phyloP scores from a whole-genome alignment of 2,113 vertebrate species.

The Saguinus imperator region DNA sequence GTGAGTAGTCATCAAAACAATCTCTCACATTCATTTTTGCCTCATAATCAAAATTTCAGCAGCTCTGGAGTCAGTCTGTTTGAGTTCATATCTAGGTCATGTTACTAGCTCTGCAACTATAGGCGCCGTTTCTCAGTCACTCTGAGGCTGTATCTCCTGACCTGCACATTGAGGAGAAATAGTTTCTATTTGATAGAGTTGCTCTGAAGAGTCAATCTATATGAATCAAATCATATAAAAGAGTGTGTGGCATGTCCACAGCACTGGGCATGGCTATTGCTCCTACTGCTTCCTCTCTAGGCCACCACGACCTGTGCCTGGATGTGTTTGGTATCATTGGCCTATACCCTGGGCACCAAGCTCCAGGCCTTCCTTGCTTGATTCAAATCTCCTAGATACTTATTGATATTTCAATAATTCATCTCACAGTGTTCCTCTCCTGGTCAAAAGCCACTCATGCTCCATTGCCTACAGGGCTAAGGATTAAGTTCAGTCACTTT shows the following conservation, averaged over 20 bases:
- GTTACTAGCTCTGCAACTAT: neutral
- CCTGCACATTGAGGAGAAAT: neutral
- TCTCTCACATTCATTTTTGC: neutral
- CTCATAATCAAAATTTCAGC: neutral
- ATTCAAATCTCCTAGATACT: neutral
- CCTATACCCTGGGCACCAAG: neutral
- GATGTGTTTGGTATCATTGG: fast-evolving
- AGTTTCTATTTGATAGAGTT: neutral
- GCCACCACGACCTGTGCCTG: fast-evolving
- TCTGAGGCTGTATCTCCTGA: neutral
- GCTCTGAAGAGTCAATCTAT: neutral
- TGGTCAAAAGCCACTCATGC: neutral
- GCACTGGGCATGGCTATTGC: neutral
- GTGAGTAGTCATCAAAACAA: neutral
- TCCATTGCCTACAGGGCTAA: neutral
- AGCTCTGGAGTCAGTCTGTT: neutral
- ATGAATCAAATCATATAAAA: neutral
- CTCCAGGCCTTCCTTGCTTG: neutral
- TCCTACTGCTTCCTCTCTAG: neutral
- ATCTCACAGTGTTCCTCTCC: neutral
- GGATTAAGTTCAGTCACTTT: neutral
- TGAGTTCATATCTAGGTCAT: neutral
- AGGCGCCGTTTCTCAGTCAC: neutral
- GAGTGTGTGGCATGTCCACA: neutral
- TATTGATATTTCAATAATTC: neutral